Evolutionary conservation across 2,797 vertebrate species (phyloP).

Genomic region (Aulostomus chinensis): DNA sequence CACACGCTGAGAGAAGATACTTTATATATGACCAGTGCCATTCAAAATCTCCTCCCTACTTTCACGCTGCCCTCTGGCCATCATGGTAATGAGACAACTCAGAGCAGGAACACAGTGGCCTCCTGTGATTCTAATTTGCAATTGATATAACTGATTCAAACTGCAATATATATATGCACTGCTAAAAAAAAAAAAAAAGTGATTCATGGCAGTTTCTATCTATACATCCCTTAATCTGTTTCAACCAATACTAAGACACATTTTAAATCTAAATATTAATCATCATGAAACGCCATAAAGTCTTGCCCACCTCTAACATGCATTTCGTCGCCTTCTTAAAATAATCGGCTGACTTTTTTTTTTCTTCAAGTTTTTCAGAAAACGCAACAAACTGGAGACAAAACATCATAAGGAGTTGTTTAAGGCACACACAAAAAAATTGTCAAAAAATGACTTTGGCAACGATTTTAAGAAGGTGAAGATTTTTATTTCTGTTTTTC

Average conservation of each 20-base stretch:
- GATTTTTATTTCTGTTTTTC: constrained; percentile 29
- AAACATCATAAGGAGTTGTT: too few relatives aligned
- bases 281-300: too few relatives aligned
- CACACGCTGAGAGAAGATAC: constrained; percentile 52
- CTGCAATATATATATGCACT: background rate
- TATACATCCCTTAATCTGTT: background rate
- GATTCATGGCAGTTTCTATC: background rate
- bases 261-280: too few relatives aligned
- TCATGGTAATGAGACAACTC: constrained; percentile 28
- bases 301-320: too few relatives aligned
- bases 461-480: constrained; percentile 20
- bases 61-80: constrained; percentile 32
- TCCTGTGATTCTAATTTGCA: background rate
- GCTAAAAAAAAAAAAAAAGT: background rate
- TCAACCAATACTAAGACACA: too few relatives aligned
- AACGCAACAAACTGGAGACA: too few relatives aligned
- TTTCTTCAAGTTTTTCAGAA: too few relatives aligned
- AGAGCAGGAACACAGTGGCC: constrained; percentile 8
- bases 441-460: background rate
- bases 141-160: background rate
- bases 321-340: too few relatives aligned
- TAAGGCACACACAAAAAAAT: too few relatives aligned
- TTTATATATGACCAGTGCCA: constrained; percentile 49
- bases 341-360: too few relatives aligned
- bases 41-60: constrained; percentile 50